These are phyloP conservation scores for Machimus atricapillus DNA, from an alignment of 2,888 invertebrate genomes.

Conservation along the genomic window DNA sequence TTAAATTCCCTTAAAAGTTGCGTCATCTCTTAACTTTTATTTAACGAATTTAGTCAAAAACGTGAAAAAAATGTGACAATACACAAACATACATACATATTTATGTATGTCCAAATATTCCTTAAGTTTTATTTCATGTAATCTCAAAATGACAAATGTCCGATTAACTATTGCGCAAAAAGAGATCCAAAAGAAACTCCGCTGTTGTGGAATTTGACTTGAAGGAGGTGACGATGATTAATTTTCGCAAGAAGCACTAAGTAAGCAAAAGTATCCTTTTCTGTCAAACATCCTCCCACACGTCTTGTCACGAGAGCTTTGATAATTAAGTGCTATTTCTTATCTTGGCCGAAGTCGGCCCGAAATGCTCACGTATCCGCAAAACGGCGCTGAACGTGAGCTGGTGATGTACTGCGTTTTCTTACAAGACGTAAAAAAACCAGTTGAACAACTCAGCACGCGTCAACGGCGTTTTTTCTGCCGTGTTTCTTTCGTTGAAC, in stretches of 20 bases:
- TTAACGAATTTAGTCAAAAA: not conserved
- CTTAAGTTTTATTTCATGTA: not conserved
- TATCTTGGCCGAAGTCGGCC: not conserved
- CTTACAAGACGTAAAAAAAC: constrained; percentile 18
- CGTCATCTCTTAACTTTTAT: not conserved
- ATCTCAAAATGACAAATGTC: not conserved
- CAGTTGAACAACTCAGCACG: constrained; percentile 32
- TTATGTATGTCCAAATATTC: not conserved
- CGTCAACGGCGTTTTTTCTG: constrained; percentile 24
- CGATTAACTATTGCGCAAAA: not conserved
- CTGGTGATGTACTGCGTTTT: constrained; percentile 28
- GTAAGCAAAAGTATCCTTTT: constrained; percentile 1
- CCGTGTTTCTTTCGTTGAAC: not conserved
- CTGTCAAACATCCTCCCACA: not conserved
- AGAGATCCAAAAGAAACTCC: not conserved
- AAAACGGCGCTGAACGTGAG: constrained; percentile 22
- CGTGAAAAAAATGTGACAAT: not conserved
- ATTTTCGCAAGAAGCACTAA: not conserved
- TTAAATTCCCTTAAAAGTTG: not conserved
- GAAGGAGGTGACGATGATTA: not conserved
- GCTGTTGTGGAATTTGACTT: not conserved
- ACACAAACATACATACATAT: not conserved
- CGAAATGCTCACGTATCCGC: not conserved
- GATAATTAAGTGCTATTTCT: not conserved
- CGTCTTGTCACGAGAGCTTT: not conserved